Conservation (phyloP, 2,888 invertebrate species). For the Germaria angustata region DNA sequence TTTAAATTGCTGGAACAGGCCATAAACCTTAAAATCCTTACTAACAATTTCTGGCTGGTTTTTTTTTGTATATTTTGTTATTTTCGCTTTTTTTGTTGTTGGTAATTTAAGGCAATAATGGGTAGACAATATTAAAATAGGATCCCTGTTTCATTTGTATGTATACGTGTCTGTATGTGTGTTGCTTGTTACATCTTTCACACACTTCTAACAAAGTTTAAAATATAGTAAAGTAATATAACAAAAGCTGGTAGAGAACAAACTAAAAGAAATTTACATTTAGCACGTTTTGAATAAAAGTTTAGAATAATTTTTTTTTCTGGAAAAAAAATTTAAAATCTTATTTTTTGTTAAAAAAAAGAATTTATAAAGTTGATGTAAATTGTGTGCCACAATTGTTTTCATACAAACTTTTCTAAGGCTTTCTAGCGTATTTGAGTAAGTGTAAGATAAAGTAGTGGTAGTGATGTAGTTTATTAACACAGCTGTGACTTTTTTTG, state of each 20-base stretch:
- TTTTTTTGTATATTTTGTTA: slow-evolving; percentile 3
- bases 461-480: slow-evolving; percentile 67
- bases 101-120: slow-evolving; percentile 63
- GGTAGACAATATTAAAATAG: slow-evolving; percentile 62
- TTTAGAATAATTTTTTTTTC: slow-evolving; percentile 38
- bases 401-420: slow-evolving; percentile 5
- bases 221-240: slow-evolving; percentile 59
- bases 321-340: neutral
- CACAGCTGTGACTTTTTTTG: slow-evolving; percentile 67
- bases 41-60: slow-evolving; percentile 39
- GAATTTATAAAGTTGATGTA: slow-evolving; percentile 54
- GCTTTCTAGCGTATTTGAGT: slow-evolving; percentile 43
- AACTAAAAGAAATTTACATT: slow-evolving; percentile 43
- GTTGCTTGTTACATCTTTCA: slow-evolving; percentile 9
- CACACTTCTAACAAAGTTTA: slow-evolving; percentile 58
- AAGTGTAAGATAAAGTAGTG: slow-evolving; percentile 31
- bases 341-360: slow-evolving; percentile 19
- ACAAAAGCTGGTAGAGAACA: slow-evolving; percentile 52
- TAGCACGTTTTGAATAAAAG: slow-evolving; percentile 59
- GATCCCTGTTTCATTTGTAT: slow-evolving; percentile 8
- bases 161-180: neutral
- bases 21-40: slow-evolving; percentile 67
- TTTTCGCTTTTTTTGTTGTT: slow-evolving; percentile 40
- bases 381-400: slow-evolving; percentile 48
- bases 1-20: slow-evolving; percentile 73